Evolutionary conservation across 2,888 invertebrate species (phyloP), one percentile per base, ranked within the genome.

Genomic region (Pristionchus exspectatus): DNA sequence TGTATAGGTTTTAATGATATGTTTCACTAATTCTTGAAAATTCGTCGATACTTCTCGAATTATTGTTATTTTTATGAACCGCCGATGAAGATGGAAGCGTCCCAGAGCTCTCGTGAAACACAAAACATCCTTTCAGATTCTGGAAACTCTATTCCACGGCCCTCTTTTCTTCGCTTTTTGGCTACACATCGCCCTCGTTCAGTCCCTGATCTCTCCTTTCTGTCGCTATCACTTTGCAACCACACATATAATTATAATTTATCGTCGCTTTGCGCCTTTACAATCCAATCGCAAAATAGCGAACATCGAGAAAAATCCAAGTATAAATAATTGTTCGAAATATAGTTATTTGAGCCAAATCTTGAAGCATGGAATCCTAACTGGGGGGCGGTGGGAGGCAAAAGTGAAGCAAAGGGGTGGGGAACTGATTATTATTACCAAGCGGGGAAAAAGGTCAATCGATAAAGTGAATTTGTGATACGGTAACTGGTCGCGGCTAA

Each of bases 221-320:
- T 59, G 59, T 18, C 59, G 59, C 21, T 21, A 59, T 59, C 59
- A 54, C 14, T 54, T 10, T 54, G 59, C 18, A 63, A 63, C 4
- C n/a, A n/a, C 21, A 24, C 2, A 24, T 63, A n/a, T 30, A 27
- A 77, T 77, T 24, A 81, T 50, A 54, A 81, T 81, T 81, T 81
- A 81, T 81, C 81, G 81, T 81, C 81, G 81, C 44, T 24, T 77
- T n/a, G 44, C n/a, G 33, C 50, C 50, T 12, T 50, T 44, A 81
- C 81, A 81, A 81, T 81, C 27, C 81, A 54, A 81, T 81, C 81
- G 81, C 81, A 81, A 81, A 81, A 54, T 81, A 81, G 81, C 81
- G 81, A 81, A 33, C 44, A 50, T 81, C 81, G 27, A 81, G 16
- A 81, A n/a, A 38, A 72, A n/a, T 63, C 50, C 44, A 44, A 77